phyloP scores from a whole-genome alignment of 2,797 vertebrate genomes.

The Otus scops region DNA sequence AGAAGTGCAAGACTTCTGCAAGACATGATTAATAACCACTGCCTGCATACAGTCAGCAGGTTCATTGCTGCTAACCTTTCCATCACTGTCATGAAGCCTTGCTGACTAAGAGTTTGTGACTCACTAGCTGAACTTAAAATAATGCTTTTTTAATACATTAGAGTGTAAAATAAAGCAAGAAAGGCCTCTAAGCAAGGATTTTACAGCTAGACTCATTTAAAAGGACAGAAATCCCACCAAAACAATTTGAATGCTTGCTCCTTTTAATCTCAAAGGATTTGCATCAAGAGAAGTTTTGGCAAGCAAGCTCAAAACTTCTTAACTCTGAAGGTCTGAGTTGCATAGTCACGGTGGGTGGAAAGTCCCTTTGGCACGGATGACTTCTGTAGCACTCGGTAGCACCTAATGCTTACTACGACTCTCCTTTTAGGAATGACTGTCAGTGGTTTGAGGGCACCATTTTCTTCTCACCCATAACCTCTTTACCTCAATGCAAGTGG shows the following conservation, averaged over 20 bases:
- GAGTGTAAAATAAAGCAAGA: neutral
- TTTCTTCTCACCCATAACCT: neutral
- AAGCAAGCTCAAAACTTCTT: neutral
- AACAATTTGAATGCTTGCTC: neutral
- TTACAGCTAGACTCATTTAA: neutral
- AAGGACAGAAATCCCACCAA: neutral
- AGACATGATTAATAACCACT: neutral
- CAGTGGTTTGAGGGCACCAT: neutral
- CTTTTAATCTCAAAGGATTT: neutral
- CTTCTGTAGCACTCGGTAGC: neutral
- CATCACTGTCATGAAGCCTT: neutral
- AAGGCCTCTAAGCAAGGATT: neutral
- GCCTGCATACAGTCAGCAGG: neutral
- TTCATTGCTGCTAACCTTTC: neutral
- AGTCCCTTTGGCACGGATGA: neutral
- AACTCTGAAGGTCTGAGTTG: neutral
- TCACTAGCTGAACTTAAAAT: conserved; percentile 1
- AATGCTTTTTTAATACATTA: neutral
- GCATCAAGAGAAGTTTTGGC: neutral
- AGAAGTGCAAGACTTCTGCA: neutral
- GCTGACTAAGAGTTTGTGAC: neutral
- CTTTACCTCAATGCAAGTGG: neutral
- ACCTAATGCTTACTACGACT: neutral
- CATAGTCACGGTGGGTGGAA: neutral
- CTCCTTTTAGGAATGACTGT: neutral